Conservation (phyloP, 1,140 invertebrate genomes). For the Drosophila elegans region DNA sequence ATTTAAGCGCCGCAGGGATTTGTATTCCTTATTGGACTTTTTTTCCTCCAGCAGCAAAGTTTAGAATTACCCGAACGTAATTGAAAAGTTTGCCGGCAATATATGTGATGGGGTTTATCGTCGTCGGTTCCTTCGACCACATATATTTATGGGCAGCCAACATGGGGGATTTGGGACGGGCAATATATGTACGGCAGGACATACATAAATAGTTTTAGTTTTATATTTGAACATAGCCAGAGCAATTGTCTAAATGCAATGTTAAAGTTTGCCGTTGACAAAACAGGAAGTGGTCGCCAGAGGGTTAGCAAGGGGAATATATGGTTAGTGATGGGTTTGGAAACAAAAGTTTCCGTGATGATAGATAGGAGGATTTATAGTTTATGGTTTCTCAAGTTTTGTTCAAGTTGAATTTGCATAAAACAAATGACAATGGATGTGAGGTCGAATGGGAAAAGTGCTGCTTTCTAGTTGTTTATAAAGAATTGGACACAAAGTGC, state of each 20-base stretch:
- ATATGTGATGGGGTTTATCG: constrained; percentile 13
- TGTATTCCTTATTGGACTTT: constrained; percentile 57
- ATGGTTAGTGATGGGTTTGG: constrained; percentile 17
- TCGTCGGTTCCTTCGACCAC: constrained; percentile 2
- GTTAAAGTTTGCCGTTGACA: constrained; percentile 48
- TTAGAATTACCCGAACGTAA: constrained; percentile 63
- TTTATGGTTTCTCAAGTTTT: constrained; percentile 41
- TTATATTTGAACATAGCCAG: constrained; percentile 11
- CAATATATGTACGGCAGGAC: constrained; percentile 6
- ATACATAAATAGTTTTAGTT: constrained; percentile 45
- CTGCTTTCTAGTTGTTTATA: not conserved
- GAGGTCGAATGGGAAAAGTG: not conserved
- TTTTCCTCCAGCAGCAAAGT: constrained; percentile 39
- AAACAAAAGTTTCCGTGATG: constrained; percentile 31
- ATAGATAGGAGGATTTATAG: constrained; percentile 47
- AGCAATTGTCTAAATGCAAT: constrained; percentile 46
- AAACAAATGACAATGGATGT: constrained; percentile 5
- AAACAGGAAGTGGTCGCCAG: constrained; percentile 34
- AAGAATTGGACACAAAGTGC: not conserved
- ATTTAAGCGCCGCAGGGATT: constrained; percentile 66
- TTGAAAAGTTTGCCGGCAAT: constrained; percentile 60
- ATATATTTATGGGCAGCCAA: constrained; percentile 42
- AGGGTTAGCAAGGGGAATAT: not conserved
- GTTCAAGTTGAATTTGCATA: constrained; percentile 30
- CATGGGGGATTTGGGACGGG: constrained; percentile 28